phyloP scores from a whole-genome alignment of 2,888 invertebrate species.

The Lochmaea crataegi region DNA sequence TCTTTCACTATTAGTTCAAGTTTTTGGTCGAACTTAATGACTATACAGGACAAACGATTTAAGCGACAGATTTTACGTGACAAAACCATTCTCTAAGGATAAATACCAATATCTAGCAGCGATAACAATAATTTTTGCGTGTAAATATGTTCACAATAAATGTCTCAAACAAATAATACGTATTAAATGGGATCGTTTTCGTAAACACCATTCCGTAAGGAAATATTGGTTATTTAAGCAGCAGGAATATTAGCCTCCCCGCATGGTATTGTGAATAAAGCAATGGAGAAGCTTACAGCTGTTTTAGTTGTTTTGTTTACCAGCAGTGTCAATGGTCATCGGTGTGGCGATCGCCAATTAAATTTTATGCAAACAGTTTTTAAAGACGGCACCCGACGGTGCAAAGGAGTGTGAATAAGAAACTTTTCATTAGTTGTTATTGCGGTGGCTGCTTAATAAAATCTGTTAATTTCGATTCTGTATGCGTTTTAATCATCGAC shows the following conservation, averaged over 20 bases:
- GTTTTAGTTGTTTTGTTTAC: slow-evolving; percentile 23
- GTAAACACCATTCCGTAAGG: neutral
- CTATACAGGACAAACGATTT: too few species aligned
- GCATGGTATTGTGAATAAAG: slow-evolving; percentile 26
- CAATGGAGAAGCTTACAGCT: slow-evolving; percentile 34
- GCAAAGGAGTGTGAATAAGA: neutral
- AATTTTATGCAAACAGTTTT: slow-evolving; percentile 9
- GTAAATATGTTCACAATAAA: too few species aligned
- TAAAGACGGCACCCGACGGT: slow-evolving; percentile 2
- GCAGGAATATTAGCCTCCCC: slow-evolving; percentile 24
- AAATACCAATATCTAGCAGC: too few species aligned
- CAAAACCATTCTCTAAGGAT: too few species aligned
- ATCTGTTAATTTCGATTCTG: neutral
- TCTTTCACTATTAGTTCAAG: too few species aligned
- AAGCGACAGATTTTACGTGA: too few species aligned
- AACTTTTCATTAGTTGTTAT: neutral
- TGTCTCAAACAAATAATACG: too few species aligned
- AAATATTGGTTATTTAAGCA: slow-evolving; percentile 27
- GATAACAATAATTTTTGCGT: too few species aligned
- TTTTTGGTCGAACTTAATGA: too few species aligned
- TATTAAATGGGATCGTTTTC: neutral
- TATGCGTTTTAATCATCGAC: neutral
- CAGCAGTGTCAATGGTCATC: slow-evolving; percentile 18
- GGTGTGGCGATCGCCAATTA: slow-evolving; percentile 1
- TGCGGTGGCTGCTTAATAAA: neutral